Conservation (phyloP, 2,888 invertebrate genomes). For the Leucania comma region DNA sequence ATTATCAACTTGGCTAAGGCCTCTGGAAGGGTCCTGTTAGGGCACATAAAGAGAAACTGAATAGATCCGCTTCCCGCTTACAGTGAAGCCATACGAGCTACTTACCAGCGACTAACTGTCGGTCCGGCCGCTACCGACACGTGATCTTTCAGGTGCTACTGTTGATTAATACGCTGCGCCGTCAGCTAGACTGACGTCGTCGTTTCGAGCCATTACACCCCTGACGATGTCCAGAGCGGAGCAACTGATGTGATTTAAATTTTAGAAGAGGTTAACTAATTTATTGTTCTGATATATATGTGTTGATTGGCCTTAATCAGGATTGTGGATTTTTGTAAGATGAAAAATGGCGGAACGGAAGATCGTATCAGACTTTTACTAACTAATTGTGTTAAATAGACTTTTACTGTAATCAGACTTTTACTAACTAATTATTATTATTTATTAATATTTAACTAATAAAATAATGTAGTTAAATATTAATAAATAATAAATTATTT, state of each 20-base stretch:
- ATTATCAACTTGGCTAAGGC: too few relatives aligned
- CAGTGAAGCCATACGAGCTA: slow-evolving; percentile 40
- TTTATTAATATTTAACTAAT: too few relatives aligned
- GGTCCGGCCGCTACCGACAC: slow-evolving; percentile 76
- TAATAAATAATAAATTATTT: too few relatives aligned
- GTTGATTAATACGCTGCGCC: slow-evolving; percentile 79
- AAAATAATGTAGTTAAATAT: too few relatives aligned
- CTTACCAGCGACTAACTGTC: slow-evolving; percentile 80
- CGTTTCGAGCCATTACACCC: slow-evolving; percentile 55
- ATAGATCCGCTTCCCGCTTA: slow-evolving; percentile 7
- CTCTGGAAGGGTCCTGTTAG: too few relatives aligned
- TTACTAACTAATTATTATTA: too few relatives aligned
- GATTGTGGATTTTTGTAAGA: too few relatives aligned
- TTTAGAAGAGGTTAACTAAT: slow-evolving; percentile 3
- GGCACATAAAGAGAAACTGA: too few relatives aligned
- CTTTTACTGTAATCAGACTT: too few relatives aligned
- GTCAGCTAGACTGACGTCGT: slow-evolving; percentile 77
- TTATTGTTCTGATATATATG: slow-evolving; percentile 4
- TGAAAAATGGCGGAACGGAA: too few relatives aligned
- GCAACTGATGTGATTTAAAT: slow-evolving; percentile 38
- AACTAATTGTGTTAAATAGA: too few relatives aligned
- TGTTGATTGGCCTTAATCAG: not conserved
- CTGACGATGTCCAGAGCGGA: slow-evolving; percentile 52
- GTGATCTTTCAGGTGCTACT: slow-evolving; percentile 84
- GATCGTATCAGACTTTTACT: too few relatives aligned